Evolutionary conservation across 35 echinoderm and acorn worm genomes (phyloP).

Genomic region (Strongylocentrotus purpuratus): DNA sequence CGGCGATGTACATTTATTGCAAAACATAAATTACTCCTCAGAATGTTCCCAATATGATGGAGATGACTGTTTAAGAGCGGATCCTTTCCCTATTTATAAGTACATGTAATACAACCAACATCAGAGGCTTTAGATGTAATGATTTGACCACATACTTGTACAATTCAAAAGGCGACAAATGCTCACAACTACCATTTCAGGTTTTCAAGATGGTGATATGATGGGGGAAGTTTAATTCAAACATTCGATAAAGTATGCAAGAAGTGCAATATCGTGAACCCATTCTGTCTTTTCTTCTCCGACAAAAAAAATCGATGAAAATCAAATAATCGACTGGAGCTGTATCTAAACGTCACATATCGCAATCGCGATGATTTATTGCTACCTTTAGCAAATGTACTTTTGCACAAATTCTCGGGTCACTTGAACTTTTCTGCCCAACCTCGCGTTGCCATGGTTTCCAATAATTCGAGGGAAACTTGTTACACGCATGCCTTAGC

Average conservation of each 20-base stretch:
- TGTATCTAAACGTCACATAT: background rate
- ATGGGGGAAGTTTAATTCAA: background rate
- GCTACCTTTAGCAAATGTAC: background rate
- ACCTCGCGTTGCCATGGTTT: conserved; percentile 10
- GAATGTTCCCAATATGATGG: too few relatives aligned
- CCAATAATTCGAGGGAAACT: conserved; percentile 38
- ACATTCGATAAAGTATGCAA: background rate
- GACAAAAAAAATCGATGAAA: background rate
- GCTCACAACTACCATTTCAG: too few relatives aligned
- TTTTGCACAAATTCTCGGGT: background rate
- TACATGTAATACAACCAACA: too few relatives aligned
- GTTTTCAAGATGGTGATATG: too few relatives aligned
- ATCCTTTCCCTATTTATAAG: too few relatives aligned
- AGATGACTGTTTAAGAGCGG: too few relatives aligned
- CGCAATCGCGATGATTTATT: background rate
- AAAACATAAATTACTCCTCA: too few relatives aligned
- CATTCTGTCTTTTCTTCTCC: background rate
- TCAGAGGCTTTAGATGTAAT: too few relatives aligned
- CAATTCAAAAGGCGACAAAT: too few relatives aligned
- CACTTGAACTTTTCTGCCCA: conserved; percentile 18
- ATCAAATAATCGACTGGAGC: background rate
- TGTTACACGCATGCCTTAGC: conserved; percentile 50
- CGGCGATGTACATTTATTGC: too few relatives aligned
- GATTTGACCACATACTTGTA: too few relatives aligned
- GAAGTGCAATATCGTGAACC: background rate